Conservation (phyloP, 2,113 vertebrate genomes). For the Crypturellus undulatus region DNA sequence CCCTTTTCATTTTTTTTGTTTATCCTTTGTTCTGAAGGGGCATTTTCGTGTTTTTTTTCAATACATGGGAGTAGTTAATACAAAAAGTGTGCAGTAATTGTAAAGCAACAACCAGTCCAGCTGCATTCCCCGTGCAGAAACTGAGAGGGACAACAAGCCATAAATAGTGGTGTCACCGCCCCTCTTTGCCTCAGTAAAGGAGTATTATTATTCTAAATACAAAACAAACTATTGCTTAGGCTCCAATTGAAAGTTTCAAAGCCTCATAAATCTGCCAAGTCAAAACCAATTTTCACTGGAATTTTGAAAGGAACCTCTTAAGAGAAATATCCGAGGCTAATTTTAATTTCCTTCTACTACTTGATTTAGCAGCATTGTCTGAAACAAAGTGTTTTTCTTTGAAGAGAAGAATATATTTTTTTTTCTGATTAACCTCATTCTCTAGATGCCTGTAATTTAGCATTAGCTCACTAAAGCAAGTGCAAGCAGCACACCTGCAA, state of each 20-base stretch:
- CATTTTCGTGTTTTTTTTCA: background rate
- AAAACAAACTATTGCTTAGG: conserved; percentile 62
- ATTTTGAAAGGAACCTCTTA: conserved; percentile 44
- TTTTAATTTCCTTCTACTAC: conserved; percentile 17
- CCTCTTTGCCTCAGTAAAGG: conserved; percentile 48
- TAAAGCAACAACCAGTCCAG: conserved; percentile 63
- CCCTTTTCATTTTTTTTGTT: background rate
- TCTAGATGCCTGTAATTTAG: background rate
- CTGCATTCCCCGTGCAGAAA: conserved; percentile 64
- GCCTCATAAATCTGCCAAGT: conserved; percentile 64
- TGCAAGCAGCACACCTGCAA: background rate
- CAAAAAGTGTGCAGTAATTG: background rate
- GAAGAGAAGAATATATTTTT: background rate
- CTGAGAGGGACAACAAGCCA: conserved; percentile 57
- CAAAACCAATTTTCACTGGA: conserved; percentile 54
- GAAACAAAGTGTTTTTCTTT: background rate
- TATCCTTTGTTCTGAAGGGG: background rate
- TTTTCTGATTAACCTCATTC: background rate
- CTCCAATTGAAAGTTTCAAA: conserved; percentile 60
- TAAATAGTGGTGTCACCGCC: conserved; percentile 64
- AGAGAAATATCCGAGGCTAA: conserved; percentile 31
- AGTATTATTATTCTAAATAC: conserved; percentile 60
- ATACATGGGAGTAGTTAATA: background rate
- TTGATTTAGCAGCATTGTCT: background rate
- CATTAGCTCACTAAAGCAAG: background rate